Conservation (phyloP, 2,888 invertebrate species). For the Zeuzera pyrina region DNA sequence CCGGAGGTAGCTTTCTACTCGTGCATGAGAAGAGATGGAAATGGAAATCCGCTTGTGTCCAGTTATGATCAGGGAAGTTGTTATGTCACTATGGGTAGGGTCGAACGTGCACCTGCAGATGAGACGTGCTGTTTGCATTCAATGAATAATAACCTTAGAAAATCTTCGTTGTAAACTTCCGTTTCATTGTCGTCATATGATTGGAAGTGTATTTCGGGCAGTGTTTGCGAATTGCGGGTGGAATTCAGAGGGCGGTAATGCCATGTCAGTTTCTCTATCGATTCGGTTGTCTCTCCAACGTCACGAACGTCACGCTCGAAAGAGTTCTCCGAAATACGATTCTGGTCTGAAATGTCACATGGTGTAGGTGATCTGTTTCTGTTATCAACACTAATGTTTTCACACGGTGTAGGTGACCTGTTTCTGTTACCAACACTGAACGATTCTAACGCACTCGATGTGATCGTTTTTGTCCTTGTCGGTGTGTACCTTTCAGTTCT, state of each 20-base stretch:
- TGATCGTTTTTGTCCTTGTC: conserved; percentile 58
- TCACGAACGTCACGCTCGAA: conserved; percentile 37
- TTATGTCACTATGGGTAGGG: conserved; percentile 40
- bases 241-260: conserved; percentile 59
- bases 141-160: conserved; percentile 66
- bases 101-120: conserved; percentile 32
- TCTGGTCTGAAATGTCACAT: conserved; percentile 51
- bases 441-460: conserved; percentile 52
- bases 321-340: conserved; percentile 32
- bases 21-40: conserved; percentile 41
- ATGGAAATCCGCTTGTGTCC: conserved; percentile 17
- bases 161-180: conserved; percentile 57
- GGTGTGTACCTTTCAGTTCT: conserved; percentile 57
- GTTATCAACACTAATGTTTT: conserved; percentile 50
- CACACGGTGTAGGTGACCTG: conserved; percentile 56
- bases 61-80: conserved; percentile 23
- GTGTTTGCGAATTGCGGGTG: conserved; percentile 35
- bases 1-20: conserved; percentile 29
- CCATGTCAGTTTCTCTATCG: conserved; percentile 56
- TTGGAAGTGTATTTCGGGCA: conserved; percentile 67
- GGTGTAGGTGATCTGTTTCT: conserved; percentile 57
- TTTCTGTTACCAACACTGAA: conserved; percentile 56
- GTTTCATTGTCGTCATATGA: conserved; percentile 65
- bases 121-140: conserved; percentile 30
- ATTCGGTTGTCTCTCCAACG: conserved; percentile 27